Percentiles rank a stretch among this genome's conserved stretches.
Conservation (phyloP, 2,113 vertebrate genomes). For the Scomber scombrus region DNA sequence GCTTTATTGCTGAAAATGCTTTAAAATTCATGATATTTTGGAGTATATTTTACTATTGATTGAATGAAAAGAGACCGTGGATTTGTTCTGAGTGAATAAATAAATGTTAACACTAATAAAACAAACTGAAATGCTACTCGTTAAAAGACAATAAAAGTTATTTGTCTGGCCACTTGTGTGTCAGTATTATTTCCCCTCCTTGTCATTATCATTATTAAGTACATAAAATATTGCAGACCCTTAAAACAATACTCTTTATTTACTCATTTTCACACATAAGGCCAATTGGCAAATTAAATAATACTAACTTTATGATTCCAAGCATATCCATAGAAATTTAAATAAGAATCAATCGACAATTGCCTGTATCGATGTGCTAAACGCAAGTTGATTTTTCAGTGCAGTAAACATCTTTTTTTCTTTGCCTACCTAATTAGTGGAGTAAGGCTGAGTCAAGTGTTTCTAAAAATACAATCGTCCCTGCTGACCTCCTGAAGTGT, state of each 20-base stretch:
- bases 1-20: conserved; percentile 27
- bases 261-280: too few relatives aligned
- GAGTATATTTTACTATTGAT: conserved; percentile 56
- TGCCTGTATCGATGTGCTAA: neutral
- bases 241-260: too few relatives aligned
- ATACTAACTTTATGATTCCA: too few relatives aligned
- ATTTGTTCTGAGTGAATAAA: conserved; percentile 25
- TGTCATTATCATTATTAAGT: too few relatives aligned
- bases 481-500: neutral
- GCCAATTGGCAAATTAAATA: too few relatives aligned
- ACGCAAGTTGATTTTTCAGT: neutral
- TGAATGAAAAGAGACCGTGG: conserved; percentile 25
- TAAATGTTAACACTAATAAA: conserved; percentile 62
- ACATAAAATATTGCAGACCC: too few relatives aligned
- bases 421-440: neutral
- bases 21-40: conserved; percentile 44
- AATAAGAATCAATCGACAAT: neutral
- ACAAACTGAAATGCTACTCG: conserved; percentile 59
- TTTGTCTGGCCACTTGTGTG: conserved; percentile 46
- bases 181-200: neutral
- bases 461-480: conserved; percentile 34
- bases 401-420: neutral
- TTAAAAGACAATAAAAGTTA: conserved; percentile 75
- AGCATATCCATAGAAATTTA: neutral
- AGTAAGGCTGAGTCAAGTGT: conserved; percentile 3